These are phyloP conservation scores for Suncus etruscus DNA, from an alignment of 2,113 vertebrate species.

Conservation along the genomic window DNA sequence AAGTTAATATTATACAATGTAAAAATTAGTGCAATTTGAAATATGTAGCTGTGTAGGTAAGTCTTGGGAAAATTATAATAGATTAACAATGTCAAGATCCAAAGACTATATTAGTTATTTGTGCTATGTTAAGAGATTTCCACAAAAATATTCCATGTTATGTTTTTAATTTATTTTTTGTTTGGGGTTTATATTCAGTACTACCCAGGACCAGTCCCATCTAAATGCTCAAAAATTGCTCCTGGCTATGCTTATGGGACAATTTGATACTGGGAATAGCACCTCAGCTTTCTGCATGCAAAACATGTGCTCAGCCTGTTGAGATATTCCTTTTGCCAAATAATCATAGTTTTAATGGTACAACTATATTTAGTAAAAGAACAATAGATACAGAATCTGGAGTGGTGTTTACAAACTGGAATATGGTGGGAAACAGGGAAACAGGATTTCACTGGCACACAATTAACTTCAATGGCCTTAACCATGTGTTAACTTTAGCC, in stretches of 20 bases:
- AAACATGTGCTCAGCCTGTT: no score
- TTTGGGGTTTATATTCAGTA: no score
- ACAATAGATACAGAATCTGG: not conserved
- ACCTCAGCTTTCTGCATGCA: no score
- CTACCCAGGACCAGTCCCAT: no score
- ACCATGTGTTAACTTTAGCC: not conserved
- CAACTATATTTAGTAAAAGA: not conserved
- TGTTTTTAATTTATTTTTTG: no score
- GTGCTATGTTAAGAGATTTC: not conserved
- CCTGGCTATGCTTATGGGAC: no score
- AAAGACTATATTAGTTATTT: not conserved
- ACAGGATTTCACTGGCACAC: not conserved
- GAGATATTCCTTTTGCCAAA: no score
- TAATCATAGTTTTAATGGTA: not conserved
- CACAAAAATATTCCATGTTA: not conserved
- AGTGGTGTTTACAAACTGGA: not conserved
- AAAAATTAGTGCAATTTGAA: not conserved
- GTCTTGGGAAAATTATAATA: conserved; percentile 11
- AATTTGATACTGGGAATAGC: no score
- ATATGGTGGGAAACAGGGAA: not conserved
- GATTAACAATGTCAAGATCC: not conserved
- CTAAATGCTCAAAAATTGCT: no score
- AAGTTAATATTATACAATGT: not conserved
- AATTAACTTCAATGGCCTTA: not conserved
- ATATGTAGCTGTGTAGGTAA: not conserved